phyloP scores from a whole-genome alignment of 1,140 invertebrate species.

The Brachionus plicatilis region DNA sequence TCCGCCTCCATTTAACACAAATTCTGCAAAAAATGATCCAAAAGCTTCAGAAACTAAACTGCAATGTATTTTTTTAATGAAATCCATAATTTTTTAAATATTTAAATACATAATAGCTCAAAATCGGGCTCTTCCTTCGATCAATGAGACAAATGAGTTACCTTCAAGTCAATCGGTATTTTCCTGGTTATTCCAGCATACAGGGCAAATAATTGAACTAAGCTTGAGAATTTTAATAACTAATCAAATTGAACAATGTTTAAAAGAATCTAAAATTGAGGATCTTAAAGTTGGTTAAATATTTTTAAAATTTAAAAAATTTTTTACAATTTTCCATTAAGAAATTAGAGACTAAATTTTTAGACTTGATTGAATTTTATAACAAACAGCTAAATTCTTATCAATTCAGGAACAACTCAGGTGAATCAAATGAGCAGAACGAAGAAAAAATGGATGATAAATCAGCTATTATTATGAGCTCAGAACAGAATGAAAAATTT shows the following conservation, averaged over 20 bases:
- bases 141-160: not conserved
- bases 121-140: not conserved
- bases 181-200: conserved; percentile 8
- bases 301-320: not conserved
- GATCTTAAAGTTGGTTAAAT: not conserved
- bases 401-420: not conserved
- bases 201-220: conserved; percentile 9
- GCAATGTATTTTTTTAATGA: not conserved
- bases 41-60: not conserved
- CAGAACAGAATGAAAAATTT: conserved; percentile 11
- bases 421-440: not conserved
- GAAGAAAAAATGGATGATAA: not conserved
- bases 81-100: not conserved
- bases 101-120: not conserved
- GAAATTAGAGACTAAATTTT: not conserved
- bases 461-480: not conserved
- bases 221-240: conserved; percentile 9
- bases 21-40: not conserved
- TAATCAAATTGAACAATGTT: not conserved
- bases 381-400: conserved; percentile 5
- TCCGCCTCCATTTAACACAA: not conserved
- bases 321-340: not conserved
- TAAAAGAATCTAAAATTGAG: conserved; percentile 16
- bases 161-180: not conserved
- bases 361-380: conserved; percentile 5